Evolutionary conservation across 2,888 invertebrate species (phyloP).

Genomic region (Malthinus flaveolus): DNA sequence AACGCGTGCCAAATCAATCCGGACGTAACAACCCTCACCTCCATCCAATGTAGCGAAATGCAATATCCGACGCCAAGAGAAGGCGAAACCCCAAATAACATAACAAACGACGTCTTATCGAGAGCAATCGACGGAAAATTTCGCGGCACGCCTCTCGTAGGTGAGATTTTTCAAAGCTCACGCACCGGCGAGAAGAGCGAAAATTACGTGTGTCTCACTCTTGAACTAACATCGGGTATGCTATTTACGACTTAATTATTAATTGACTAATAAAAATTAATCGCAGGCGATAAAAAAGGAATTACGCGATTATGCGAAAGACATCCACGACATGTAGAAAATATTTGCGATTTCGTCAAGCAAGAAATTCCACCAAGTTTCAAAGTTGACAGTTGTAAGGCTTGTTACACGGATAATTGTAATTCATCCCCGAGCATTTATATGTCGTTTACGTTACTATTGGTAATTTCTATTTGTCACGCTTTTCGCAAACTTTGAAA

Average conservation of each 20-base stretch:
- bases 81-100: neutral
- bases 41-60: neutral
- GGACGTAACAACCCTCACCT: neutral
- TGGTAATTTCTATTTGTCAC: too few relatives aligned
- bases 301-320: neutral
- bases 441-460: too few relatives aligned
- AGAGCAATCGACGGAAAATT: neutral
- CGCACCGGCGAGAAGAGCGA: neutral
- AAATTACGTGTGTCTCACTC: neutral
- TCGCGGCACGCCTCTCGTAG: neutral
- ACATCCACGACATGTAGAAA: neutral
- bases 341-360: slow-evolving; percentile 5
- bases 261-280: neutral
- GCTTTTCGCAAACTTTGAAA: neutral
- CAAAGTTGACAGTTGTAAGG: neutral
- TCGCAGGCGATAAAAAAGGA: neutral
- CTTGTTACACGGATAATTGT: slow-evolving; percentile 7
- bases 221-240: neutral
- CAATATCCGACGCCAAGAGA: neutral
- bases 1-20: neutral
- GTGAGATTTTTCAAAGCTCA: neutral
- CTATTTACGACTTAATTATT: neutral
- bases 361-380: neutral
- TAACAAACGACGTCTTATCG: neutral
- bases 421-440: neutral